phyloP scores from a whole-genome alignment of 2,888 invertebrate species.

The Acrobasis consociella region DNA sequence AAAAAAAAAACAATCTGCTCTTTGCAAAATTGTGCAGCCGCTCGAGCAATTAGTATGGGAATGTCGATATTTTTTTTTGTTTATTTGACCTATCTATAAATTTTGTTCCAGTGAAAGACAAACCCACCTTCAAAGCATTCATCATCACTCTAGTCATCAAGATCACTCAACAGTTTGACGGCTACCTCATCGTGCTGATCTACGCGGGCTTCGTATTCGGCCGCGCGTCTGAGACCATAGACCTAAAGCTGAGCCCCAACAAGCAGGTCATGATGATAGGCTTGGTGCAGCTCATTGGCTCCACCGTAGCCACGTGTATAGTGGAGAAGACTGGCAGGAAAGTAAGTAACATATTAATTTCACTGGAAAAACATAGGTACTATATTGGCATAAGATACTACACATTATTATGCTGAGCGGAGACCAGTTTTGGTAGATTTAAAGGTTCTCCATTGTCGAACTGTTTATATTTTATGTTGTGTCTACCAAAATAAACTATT shows the following conservation, averaged over 20 bases:
- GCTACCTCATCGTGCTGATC: constrained; percentile 73
- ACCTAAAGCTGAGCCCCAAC: constrained; percentile 64
- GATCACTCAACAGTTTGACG: constrained; percentile 74
- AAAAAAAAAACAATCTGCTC: too few relatives aligned
- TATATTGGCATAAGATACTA: too few relatives aligned
- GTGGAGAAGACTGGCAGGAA: constrained; percentile 76
- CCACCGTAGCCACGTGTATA: constrained; percentile 64
- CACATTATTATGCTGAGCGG: too few relatives aligned
- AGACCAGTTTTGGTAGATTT: too few relatives aligned
- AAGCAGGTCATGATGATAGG: constrained; percentile 75
- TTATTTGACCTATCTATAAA: too few relatives aligned
- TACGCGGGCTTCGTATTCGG: constrained; percentile 72
- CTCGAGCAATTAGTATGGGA: too few relatives aligned
- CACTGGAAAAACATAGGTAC: neutral
- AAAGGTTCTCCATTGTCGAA: too few relatives aligned
- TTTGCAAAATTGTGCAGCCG: too few relatives aligned
- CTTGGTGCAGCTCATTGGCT: constrained; percentile 64
- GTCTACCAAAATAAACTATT: too few relatives aligned
- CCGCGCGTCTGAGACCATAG: constrained; percentile 61
- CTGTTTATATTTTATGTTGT: too few relatives aligned
- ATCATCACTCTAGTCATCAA: constrained; percentile 72
- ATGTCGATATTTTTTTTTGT: too few relatives aligned
- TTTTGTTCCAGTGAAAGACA: constrained; percentile 63
- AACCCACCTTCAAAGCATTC: constrained; percentile 69
- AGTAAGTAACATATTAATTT: constrained; percentile 42